phyloP scores from a whole-genome alignment of 2,113 vertebrate species.

The Pluvianellus socialis region DNA sequence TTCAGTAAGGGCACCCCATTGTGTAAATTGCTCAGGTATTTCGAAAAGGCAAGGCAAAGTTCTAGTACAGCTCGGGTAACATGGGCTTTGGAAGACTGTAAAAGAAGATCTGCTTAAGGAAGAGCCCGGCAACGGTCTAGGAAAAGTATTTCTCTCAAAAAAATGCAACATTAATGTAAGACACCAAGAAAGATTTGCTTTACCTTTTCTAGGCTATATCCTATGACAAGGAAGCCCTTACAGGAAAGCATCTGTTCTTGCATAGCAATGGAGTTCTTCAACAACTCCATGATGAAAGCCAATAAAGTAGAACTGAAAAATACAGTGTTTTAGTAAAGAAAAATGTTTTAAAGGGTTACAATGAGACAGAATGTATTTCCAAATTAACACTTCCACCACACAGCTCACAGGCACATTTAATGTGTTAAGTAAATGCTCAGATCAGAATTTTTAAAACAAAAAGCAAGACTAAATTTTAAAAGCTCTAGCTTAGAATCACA shows the following conservation, averaged over 20 bases:
- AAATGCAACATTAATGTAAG: neutral
- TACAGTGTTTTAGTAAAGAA: neutral
- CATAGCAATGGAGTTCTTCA: constrained; percentile 98
- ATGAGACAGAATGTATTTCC: neutral
- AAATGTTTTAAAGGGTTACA: neutral
- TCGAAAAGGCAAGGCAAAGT: constrained; percentile 92
- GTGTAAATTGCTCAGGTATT: constrained; percentile 93
- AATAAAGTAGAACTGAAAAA: constrained; percentile 91
- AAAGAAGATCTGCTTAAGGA: neutral
- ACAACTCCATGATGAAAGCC: constrained; percentile 94
- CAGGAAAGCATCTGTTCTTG: constrained; percentile 97
- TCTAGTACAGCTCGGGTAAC: constrained; percentile 90
- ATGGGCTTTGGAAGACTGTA: constrained; percentile 94
- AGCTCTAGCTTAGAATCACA: neutral
- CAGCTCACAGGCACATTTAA: neutral
- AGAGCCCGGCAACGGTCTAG: neutral
- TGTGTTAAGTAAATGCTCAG: neutral
- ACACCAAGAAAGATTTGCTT: neutral
- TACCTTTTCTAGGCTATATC: constrained; percentile 96
- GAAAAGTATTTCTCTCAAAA: neutral
- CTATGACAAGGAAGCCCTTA: constrained; percentile 98
- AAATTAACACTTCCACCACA: neutral
- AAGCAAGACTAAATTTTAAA: neutral
- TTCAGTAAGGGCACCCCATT: constrained; percentile 93
- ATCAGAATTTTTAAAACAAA: neutral